Evolutionary conservation across 2,888 invertebrate genomes (phyloP), one percentile per base, ranked within the genome.

Genomic region (Papilio elwesi): DNA sequence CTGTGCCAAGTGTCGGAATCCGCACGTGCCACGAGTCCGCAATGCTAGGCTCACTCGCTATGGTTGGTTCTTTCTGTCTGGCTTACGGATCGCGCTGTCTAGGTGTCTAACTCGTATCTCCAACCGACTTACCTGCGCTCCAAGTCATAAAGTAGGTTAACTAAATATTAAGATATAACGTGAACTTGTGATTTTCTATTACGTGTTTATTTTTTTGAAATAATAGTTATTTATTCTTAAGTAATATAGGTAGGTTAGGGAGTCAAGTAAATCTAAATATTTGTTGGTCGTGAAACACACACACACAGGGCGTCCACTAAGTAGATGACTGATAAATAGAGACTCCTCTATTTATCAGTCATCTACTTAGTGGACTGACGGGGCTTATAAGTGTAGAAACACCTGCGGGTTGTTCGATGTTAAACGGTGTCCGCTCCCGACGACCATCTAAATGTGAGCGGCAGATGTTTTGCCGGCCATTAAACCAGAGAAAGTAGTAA

Each of bases 1-100:
- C 86, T 83, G 88, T 88, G 92, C 92, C 91, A 92, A 92, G 89
- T 91, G 91, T 89, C 88, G 88, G 90, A 88, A 89, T 89, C 87
- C 78, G 87, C 86, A 92, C 92, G 92, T 93, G 92, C 84, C 80
- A 74, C 75, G 92, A 79, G 78, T 90, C 80, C 82, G 82, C 87
- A 89, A 92, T 88, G 87, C 82, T 82, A 15, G 48, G 26, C 36
- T 43, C 51, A 69, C 55, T 78, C 79, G 78, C 74, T 43, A 9
- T 7, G 43, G 75, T 75, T 36, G 59, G n/a, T 9, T 59, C 38
- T 38, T n/a, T 13, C 38, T 9, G 43, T 38, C 59, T 38, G 59
- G n/a, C 59, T 59, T 38, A n/a, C n/a, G 57, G 12, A 36, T 57
- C 12, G 16, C 68, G 69, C 51, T 64, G 16, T 69, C 57, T 73